Conservation (phyloP, 2,888 invertebrate species). For the Catocala sponsa region DNA sequence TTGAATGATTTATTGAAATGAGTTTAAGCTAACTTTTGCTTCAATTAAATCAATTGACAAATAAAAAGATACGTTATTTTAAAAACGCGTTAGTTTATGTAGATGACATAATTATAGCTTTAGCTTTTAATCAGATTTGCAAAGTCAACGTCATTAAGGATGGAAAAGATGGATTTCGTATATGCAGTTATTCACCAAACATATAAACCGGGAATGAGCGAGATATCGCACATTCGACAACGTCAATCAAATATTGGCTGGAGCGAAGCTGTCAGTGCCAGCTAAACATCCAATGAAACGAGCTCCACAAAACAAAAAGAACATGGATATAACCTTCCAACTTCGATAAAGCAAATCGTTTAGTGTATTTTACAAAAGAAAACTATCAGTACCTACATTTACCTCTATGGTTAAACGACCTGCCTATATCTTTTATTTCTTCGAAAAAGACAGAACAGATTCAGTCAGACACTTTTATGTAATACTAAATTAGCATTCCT, state of each 20-base stretch:
- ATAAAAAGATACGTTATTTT: too few species aligned
- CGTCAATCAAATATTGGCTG: conserved; percentile 37
- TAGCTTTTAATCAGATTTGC: too few species aligned
- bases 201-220: too few species aligned
- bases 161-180: too few species aligned
- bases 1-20: too few species aligned
- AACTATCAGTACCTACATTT: conserved; percentile 22
- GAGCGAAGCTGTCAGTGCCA: conserved; percentile 37
- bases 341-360: background rate
- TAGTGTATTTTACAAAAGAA: conserved; percentile 19
- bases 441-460: conserved; percentile 31
- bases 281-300: conserved; percentile 5
- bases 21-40: too few species aligned
- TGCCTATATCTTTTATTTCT: conserved; percentile 32
- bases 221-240: background rate
- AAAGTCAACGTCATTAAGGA: too few species aligned
- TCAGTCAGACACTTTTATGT: conserved; percentile 33
- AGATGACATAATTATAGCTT: too few species aligned
- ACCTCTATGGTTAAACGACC: conserved; percentile 13
- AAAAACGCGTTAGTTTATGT: too few species aligned
- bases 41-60: too few species aligned
- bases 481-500: conserved; percentile 37
- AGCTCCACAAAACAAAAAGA: conserved; percentile 1
- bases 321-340: background rate
- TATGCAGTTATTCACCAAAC: too few species aligned